Evolutionary conservation across 1,140 invertebrate species (phyloP), one percentile per base, ranked within the genome.

Genomic region (Centruroides vittatus): DNA sequence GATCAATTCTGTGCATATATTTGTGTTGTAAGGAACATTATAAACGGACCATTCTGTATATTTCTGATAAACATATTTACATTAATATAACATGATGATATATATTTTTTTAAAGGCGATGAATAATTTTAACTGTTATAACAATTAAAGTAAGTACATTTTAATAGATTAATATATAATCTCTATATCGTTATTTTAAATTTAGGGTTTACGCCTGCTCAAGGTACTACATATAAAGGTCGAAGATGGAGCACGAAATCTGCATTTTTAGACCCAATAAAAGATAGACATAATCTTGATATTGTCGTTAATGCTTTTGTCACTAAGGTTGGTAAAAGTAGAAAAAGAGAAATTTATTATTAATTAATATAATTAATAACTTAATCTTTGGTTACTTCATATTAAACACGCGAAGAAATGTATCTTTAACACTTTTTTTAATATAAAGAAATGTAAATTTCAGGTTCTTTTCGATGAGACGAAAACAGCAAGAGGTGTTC

Each of bases 251-350:
- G 85, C 52, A 75, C 86, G 0, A 82, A 86, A 0, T 89, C 89
- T 72, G 63, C 66, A 12, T 68, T 63, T 51, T 41, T 68, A 7
- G 51, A 63, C 3, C 51, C 65, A 35, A 62, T 60, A 34, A 78
- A 88, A 48, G 74, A 88, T 4, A 76, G 93, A 1, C 79, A 79
- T 13, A 97, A 97, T 71, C 76, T 97, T 1, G 86, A 93, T 69
- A 82, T 95, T 3, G 83, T 89, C 0, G 88, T 91, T 77, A 81
- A 89, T 60, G 80, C 89, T 0, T 84, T 92, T 51, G 90, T 87
- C 0, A 92, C 85, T 1, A 85, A 83, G 64, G 73, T 92, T 23
- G 56, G 41, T 41, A 41, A 41, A 41, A 41, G 8, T 41, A 23
- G 2, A 49, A 49, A n/a, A 11, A 10, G 10, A 49, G 48, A 49